Base-by-base conservation (phyloP, 2,113 vertebrate species). In the Morone saxatilis region DNA sequence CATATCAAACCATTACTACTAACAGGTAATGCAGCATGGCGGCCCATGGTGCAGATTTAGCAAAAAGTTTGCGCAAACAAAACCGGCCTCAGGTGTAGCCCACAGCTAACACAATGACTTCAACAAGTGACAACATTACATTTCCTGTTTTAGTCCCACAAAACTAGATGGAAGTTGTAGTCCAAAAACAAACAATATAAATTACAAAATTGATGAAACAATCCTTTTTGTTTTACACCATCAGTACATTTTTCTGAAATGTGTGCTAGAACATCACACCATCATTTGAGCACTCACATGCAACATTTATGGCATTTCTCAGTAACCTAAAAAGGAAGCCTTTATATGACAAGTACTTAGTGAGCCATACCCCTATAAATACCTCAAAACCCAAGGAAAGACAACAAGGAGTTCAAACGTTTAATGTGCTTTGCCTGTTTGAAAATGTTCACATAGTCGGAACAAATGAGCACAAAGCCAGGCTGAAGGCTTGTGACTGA, bases 401-500 rank as follows among this genome's bases (percentile, higher is more conserved):
- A 43, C 36, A 16, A 51, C 13, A 57, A 36, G 11, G 8, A 2
- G 8, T 38, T 76, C n/a, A 53, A 54, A n/a, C 20, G 6, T 22
- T 36, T 40, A 5, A 36, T 74, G 69, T 31, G 8, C 41, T 66
- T 36, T 80, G 8, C 48, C 71, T 61, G 50, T 31, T 16, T 74
- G 31, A 45, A 41, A 43, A 57, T 70, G 61, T 82, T 66, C 61
- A 54, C 19, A 63, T 25, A 25, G 62, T 59, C 72, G 62, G 50
- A 83, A 65, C n/a, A 86, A 76, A 65, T 12, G 63, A 86, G 70
- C 59, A 10, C 54, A 38, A 67, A 76, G 51, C 75, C 63, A 36
- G 45, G 38, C 70, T n/a, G 47, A 72, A 69, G 60, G 68, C 72
- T 74, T 51, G 36, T 12, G 80, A 65, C 79, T 82, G 89, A 92